These are phyloP conservation scores for Samia ricini DNA, from an alignment of 1,140 invertebrate genomes.

Conservation along the genomic window DNA sequence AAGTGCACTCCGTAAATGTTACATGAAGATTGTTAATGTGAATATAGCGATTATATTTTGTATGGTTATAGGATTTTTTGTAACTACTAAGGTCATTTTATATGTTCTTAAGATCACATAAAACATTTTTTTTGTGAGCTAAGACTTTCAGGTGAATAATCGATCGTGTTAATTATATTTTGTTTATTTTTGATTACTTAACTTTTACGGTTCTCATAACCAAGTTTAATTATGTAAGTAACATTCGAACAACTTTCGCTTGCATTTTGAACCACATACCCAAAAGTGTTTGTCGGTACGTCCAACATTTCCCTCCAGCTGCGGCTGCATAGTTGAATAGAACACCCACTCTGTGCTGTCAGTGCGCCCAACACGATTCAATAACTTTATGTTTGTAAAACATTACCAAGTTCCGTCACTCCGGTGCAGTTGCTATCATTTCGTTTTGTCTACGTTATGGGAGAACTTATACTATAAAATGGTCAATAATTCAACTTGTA, in stretches of 20 bases:
- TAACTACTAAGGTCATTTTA: no score
- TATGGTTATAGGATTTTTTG: no score
- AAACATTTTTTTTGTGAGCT: no score
- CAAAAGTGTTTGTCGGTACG: slow-evolving; percentile 13
- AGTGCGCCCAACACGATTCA: slow-evolving; percentile 33
- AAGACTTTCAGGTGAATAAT: no score
- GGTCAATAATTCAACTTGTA: background rate
- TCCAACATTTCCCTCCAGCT: slow-evolving; percentile 34
- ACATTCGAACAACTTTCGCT: background rate
- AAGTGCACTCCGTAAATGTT: no score
- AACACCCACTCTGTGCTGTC: slow-evolving; percentile 35
- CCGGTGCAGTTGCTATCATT: background rate
- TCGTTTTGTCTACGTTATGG: no score
- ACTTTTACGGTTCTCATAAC: no score
- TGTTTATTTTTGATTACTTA: background rate
- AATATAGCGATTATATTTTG: no score
- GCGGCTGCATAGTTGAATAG: slow-evolving; percentile 42
- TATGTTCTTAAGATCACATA: no score
- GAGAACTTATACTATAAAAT: background rate
- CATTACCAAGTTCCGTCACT: background rate
- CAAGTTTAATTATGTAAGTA: no score
- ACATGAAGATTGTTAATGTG: no score
- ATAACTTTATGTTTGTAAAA: slow-evolving; percentile 22
- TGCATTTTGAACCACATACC: background rate
- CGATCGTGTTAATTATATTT: no score